phyloP scores from a whole-genome alignment of 1,140 invertebrate genomes.

The Teleopsis dalmanni region DNA sequence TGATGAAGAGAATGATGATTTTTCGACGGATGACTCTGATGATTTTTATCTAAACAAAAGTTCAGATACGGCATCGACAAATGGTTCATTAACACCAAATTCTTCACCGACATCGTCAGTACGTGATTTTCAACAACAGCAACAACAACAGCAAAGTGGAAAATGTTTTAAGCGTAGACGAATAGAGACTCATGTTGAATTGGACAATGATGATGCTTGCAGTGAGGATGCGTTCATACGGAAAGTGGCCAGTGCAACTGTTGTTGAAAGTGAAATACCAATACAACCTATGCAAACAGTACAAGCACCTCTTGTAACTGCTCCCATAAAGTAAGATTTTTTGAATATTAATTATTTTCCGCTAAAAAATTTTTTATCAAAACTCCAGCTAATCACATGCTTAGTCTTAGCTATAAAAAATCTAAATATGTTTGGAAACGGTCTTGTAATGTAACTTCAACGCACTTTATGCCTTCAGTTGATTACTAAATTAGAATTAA shows the following conservation, averaged over 20 bases:
- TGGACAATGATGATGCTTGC: conserved; percentile 62
- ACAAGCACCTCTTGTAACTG: not conserved
- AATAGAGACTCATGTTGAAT: conserved; percentile 52
- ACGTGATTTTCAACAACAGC: not conserved
- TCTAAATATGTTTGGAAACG: no score
- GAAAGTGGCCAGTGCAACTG: conserved; percentile 29
- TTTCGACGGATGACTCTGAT: conserved; percentile 14
- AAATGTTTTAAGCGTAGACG: conserved; percentile 49
- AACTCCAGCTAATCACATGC: no score
- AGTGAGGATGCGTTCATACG: conserved; percentile 42
- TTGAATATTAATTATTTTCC: not conserved
- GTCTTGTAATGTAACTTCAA: no score
- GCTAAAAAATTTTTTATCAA: no score
- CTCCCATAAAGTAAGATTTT: conserved; percentile 13
- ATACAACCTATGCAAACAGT: not conserved
- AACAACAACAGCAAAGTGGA: not conserved
- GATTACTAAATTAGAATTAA: no score
- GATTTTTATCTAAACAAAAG: conserved; percentile 7
- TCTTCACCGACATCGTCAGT: not conserved
- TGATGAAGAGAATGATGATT: conserved; percentile 11
- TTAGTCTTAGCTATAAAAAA: no score
- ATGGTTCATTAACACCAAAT: not conserved
- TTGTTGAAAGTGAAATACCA: not conserved
- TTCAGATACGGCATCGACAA: not conserved
- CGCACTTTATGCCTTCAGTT: no score